phyloP scores from a whole-genome alignment of 2,113 vertebrate genomes.

The Boleophthalmus pectinirostris region DNA sequence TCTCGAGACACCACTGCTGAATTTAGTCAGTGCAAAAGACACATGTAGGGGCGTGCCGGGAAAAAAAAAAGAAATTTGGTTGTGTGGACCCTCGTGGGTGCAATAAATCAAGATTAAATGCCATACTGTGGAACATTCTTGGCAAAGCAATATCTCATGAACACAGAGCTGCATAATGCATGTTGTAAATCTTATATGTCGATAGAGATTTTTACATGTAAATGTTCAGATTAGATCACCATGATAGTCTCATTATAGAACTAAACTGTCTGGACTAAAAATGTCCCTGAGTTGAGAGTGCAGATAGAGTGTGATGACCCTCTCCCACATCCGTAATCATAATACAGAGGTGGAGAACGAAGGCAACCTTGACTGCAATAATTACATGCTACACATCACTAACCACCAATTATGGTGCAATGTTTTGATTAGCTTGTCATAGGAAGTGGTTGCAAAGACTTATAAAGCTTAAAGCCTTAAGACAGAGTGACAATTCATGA shows the following conservation, averaged over 20 bases:
- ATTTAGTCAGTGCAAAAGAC: too few relatives aligned
- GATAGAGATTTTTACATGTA: too few relatives aligned
- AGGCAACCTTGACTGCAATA: conserved; percentile 60
- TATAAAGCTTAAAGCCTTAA: conserved; percentile 23
- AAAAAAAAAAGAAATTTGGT: too few relatives aligned
- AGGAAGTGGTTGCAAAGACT: conserved; percentile 40
- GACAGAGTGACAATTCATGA: conserved; percentile 17
- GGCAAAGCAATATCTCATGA: too few relatives aligned
- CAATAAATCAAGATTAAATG: too few relatives aligned
- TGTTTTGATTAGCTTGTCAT: conserved; percentile 62
- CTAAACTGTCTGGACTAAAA: background rate
- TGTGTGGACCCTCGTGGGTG: too few relatives aligned
- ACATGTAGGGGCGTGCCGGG: too few relatives aligned
- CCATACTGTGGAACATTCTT: too few relatives aligned
- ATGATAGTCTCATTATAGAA: background rate
- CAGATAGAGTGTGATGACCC: conserved; percentile 27
- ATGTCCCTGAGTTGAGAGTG: conserved; percentile 7
- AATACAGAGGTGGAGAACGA: conserved; percentile 43
- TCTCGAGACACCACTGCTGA: too few relatives aligned
- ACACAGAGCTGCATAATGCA: too few relatives aligned
- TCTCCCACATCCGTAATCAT: conserved; percentile 22
- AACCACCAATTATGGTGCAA: conserved; percentile 60
- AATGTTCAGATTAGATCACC: background rate
- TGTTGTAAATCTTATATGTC: too few relatives aligned
- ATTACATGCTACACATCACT: conserved; percentile 64